Percentiles rank a stretch among this genome's conserved stretches.
These are phyloP conservation scores for Chaetogeoica ovagalla DNA, from an alignment of 2,888 invertebrate genomes.

Conservation along the genomic window DNA sequence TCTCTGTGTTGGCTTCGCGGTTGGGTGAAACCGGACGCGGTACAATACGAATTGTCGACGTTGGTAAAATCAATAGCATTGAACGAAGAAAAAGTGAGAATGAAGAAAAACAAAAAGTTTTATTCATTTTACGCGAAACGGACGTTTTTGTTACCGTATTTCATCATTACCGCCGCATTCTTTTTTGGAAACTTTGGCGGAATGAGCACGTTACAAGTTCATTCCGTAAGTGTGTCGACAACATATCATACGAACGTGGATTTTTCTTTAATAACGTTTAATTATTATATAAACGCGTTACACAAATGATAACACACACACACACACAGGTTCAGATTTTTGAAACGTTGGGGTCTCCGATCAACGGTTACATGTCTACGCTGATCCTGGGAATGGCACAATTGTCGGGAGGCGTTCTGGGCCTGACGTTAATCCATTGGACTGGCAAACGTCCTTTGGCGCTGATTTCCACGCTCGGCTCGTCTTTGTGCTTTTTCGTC, in stretches of 20 bases:
- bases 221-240: constrained; percentile 56
- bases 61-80: constrained; percentile 54
- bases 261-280: constrained; percentile 62
- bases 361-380: constrained; percentile 76
- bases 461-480: constrained; percentile 70
- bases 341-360: constrained; percentile 70
- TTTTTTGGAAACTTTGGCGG: constrained; percentile 77
- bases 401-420: constrained; percentile 69
- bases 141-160: constrained; percentile 71
- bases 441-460: constrained; percentile 73
- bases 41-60: constrained; percentile 63
- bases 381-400: constrained; percentile 71
- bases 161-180: constrained; percentile 69
- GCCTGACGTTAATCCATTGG: constrained; percentile 71
- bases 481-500: constrained; percentile 68
- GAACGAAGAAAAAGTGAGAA: constrained; percentile 34
- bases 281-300: background rate
- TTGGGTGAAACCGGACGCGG: constrained; percentile 69
- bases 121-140: constrained; percentile 56
- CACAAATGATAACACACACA: no score
- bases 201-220: constrained; percentile 69
- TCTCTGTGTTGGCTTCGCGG: constrained; percentile 78
- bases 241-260: background rate
- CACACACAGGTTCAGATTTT: constrained; percentile 68
- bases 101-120: constrained; percentile 53